Evolutionary conservation across 2,797 vertebrate species (phyloP), one percentile per base, ranked within the genome.

Genomic region (Steatocranus sp.): DNA sequence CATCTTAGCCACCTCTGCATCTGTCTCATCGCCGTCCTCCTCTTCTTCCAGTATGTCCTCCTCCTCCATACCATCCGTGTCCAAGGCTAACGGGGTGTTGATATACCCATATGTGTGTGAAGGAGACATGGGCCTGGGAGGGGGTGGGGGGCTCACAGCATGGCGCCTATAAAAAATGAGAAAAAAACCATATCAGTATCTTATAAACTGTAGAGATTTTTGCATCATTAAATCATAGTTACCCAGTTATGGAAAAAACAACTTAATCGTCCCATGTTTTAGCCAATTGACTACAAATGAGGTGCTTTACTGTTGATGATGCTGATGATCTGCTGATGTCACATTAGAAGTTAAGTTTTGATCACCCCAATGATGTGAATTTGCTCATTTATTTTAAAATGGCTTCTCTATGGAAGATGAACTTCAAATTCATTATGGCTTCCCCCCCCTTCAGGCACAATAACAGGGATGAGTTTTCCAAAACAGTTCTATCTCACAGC

Each of bases 21-120:
- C 98, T 0, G 97, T 98, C 82, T 99, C 98, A 1, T 98, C 98
- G 12, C 97, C 95, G 46, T 98, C 98, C 82, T 99, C 97, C 88
- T 98, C 98, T 82, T 97, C 96, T 6, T 97, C 97, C 86, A 97
- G 92, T 68, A 98, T 92, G 9, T 97, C 97, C 81, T 98, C 98
- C 68, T 99, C 98, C 87, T 99, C 99, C 3, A 98, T 96, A 1
- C 96, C 98, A 0, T 99, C 98, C 0, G 97, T 98, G 93, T 99
- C 98, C 96, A 99, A 96, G 80, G 97, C 97, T 51, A 99, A 90
- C 0, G 98, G 98, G 79, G 97, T 98, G 78, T 97, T 97, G 91
- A 99, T 99, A 93, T 99, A 99, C 51, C 98, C 97, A 1, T 99
- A 99, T 7, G 98, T 98, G 87, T 99, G 98, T 9, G 98, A 97